These are phyloP conservation scores for Babylonia areolata DNA, from an alignment of 1,140 invertebrate genomes.

Conservation along the genomic window DNA sequence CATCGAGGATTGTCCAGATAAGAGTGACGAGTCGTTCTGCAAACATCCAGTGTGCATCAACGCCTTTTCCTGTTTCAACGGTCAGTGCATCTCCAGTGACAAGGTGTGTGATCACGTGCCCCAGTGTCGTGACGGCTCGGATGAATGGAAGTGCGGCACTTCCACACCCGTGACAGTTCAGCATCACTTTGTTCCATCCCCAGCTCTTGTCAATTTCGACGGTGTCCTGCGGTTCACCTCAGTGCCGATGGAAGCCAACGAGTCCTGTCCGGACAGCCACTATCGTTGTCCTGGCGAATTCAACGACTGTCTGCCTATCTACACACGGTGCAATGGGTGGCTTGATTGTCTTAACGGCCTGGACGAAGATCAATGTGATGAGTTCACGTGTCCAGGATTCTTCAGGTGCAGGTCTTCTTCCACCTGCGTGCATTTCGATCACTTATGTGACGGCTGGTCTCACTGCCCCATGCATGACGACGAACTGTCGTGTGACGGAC, in stretches of 20 bases:
- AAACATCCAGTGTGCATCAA: no score
- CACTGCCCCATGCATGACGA: conserved; percentile 42
- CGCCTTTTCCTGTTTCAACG: no score
- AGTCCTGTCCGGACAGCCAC: conserved; percentile 11
- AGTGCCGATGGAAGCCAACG: background rate
- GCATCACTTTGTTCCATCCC: background rate
- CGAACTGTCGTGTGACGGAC: conserved; percentile 32
- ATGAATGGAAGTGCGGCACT: no score
- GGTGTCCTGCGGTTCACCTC: background rate
- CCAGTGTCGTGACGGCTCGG: no score
- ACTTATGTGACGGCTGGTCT: conserved; percentile 23
- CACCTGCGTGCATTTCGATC: conserved; percentile 14
- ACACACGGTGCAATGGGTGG: conserved; percentile 26
- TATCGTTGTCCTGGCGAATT: background rate
- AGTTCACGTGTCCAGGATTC: conserved; percentile 15
- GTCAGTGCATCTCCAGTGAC: no score
- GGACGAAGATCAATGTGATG: conserved; percentile 12
- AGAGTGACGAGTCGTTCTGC: no score
- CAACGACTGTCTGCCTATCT: background rate
- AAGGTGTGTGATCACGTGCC: no score
- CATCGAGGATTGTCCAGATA: background rate
- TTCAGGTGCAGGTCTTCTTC: conserved; percentile 22
- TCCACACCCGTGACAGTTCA: no score
- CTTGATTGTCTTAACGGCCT: background rate
- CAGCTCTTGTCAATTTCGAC: background rate